A percentile compares a stretch with the other conserved stretches of the same genome.
phyloP scores from a whole-genome alignment of 2,888 invertebrate species.

The Diarsia dahlii region DNA sequence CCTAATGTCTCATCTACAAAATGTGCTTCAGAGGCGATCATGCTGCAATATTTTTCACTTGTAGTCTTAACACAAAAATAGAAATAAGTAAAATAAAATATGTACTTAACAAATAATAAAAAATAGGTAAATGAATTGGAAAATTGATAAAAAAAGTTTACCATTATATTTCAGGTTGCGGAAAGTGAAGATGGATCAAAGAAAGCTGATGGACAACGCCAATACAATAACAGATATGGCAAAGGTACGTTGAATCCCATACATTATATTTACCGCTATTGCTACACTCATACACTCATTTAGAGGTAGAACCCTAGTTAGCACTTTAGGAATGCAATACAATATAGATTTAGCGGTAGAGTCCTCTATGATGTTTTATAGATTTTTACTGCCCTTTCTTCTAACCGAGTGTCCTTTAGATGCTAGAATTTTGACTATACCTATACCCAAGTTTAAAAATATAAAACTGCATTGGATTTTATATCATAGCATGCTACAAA shows the following conservation, averaged over 20 bases:
- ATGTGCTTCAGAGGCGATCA: background rate
- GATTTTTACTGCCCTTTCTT: slow-evolving; percentile 10
- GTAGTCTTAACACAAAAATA: background rate
- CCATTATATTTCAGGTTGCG: slow-evolving; percentile 93
- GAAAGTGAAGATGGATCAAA: slow-evolving; percentile 99
- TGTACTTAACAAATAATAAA: background rate
- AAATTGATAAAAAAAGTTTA: slow-evolving; percentile 14
- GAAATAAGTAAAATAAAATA: background rate
- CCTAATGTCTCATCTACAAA: background rate
- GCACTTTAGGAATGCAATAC: slow-evolving; percentile 72
- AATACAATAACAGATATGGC: slow-evolving; percentile 99
- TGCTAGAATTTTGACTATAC: slow-evolving; percentile 18
- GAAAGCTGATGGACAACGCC: slow-evolving; percentile 99
- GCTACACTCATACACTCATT: slow-evolving; percentile 88
- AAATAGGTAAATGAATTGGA: too few relatives aligned
- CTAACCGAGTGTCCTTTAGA: slow-evolving; percentile 1
- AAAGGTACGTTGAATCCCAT: slow-evolving; percentile 93
- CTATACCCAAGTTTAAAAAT: background rate
- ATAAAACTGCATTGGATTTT: slow-evolving; percentile 19
- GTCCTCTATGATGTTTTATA: slow-evolving; percentile 25
- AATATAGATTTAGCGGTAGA: slow-evolving; percentile 39
- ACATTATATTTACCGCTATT: slow-evolving; percentile 69
- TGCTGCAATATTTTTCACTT: background rate
- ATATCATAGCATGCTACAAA: slow-evolving; percentile 60
- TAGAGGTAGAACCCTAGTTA: slow-evolving; percentile 76